phyloP scores from a whole-genome alignment of 2,113 vertebrate genomes.

The Carassius carassius region DNA sequence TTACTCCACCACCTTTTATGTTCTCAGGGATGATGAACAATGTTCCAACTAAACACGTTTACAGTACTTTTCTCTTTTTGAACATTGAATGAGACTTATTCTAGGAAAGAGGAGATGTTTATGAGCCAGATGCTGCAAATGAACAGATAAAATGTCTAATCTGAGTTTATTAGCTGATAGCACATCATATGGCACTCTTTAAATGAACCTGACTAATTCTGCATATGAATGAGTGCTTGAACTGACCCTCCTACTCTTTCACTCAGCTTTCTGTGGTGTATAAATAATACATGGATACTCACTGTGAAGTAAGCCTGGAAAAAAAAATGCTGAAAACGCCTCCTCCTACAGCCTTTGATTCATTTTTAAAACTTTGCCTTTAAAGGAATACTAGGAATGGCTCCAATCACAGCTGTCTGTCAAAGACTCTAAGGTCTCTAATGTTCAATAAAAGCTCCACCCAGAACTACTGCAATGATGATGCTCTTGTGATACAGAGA shows the following conservation, averaged over 20 bases:
- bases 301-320: neutral
- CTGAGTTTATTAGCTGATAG: slow-evolving; percentile 38
- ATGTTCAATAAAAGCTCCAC: slow-evolving; percentile 19
- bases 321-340: slow-evolving; percentile 14
- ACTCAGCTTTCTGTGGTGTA: slow-evolving; percentile 1
- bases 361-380: slow-evolving; percentile 43
- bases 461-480: slow-evolving; percentile 28
- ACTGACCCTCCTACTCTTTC: neutral
- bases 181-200: slow-evolving; percentile 20
- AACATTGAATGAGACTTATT: neutral
- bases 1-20: neutral
- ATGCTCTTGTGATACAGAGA: neutral
- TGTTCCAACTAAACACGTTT: neutral
- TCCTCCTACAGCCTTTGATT: slow-evolving; percentile 40
- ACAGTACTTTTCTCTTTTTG: neutral
- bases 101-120: neutral
- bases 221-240: slow-evolving; percentile 29
- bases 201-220: slow-evolving; percentile 22
- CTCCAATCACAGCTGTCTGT: slow-evolving; percentile 48
- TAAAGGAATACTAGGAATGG: slow-evolving; percentile 22
- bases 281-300: slow-evolving; percentile 6
- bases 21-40: neutral
- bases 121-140: neutral
- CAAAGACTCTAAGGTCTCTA: slow-evolving; percentile 14
- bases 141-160: neutral